These are phyloP conservation scores for Tonatia bakeri DNA, from an alignment of 2,113 vertebrate species.

Conservation along the genomic window DNA sequence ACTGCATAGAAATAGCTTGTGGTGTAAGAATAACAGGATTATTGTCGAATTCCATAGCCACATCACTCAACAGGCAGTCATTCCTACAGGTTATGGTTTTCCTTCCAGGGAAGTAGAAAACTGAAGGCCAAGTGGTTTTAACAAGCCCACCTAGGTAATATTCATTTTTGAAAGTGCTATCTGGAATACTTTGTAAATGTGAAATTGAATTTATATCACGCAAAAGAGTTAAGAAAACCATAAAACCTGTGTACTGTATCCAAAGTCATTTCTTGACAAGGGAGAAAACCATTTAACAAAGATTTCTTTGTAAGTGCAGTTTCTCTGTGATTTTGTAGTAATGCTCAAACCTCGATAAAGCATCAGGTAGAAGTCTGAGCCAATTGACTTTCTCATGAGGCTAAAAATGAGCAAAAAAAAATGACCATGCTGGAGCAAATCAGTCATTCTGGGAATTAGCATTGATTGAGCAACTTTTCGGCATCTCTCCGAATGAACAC, in stretches of 20 bases:
- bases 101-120: conserved; percentile 8
- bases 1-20: conserved; percentile 43
- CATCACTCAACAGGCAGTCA: conserved; percentile 46
- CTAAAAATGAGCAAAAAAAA: conserved; percentile 39
- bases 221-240: conserved; percentile 26
- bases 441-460: conserved; percentile 1
- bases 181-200: conserved; percentile 28
- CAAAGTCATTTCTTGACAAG: conserved; percentile 56
- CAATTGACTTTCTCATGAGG: conserved; percentile 24
- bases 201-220: conserved; percentile 50
- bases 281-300: conserved; percentile 55
- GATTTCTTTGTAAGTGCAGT: conserved; percentile 47
- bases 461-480: conserved; percentile 7
- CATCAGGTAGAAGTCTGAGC: conserved; percentile 10
- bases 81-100: conserved; percentile 47
- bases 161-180: conserved; percentile 41
- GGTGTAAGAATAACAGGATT: conserved; percentile 49
- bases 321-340: conserved; percentile 59
- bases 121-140: conserved; percentile 40
- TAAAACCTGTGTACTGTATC: conserved; percentile 55
- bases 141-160: neutral
- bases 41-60: neutral
- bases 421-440: neutral
- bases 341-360: neutral
- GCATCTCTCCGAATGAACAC: neutral